Percentiles rank a stretch among this genome's conserved stretches.
Conservation (phyloP, 2,113 vertebrate genomes). For the Nothobranchius furzeri region DNA sequence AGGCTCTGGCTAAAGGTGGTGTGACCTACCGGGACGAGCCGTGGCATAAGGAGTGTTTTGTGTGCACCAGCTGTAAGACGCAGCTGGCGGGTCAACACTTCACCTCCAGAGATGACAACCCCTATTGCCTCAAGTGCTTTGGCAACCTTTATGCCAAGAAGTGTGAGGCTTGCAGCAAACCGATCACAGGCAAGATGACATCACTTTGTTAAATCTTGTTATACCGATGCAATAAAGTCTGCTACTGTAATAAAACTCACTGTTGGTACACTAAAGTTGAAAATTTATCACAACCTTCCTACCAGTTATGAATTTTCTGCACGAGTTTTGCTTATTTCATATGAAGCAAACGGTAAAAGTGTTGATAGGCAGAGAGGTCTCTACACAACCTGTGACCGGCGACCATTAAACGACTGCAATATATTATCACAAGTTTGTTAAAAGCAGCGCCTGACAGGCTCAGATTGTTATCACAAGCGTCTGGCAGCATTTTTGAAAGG, state of each 20-base stretch:
- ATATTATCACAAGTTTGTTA: background rate
- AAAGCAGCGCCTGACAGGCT: background rate
- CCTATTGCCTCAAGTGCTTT: conserved; percentile 95
- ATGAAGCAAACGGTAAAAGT: background rate
- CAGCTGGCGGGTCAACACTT: conserved; percentile 98
- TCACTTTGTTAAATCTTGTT: background rate
- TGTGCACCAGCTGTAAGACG: conserved; percentile 91
- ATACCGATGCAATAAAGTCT: background rate
- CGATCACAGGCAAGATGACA: conserved; percentile 88
- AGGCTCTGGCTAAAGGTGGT: conserved; percentile 96
- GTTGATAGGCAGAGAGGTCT: background rate
- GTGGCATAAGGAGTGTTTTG: conserved; percentile 98
- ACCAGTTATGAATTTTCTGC: too few relatives aligned
- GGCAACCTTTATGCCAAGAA: conserved; percentile 97
- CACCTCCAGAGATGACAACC: conserved; percentile 95
- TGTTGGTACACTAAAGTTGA: background rate
- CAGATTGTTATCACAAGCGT: background rate
- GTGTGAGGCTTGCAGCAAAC: conserved; percentile 92
- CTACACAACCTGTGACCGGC: background rate
- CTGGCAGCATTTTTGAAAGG: background rate
- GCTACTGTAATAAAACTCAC: background rate
- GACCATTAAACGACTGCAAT: background rate
- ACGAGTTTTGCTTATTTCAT: background rate
- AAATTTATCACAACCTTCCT: too few relatives aligned
- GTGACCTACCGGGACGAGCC: conserved; percentile 98